Base-by-base conservation (phyloP, 2,888 invertebrate genomes). In the Euplagia quadripunctaria region DNA sequence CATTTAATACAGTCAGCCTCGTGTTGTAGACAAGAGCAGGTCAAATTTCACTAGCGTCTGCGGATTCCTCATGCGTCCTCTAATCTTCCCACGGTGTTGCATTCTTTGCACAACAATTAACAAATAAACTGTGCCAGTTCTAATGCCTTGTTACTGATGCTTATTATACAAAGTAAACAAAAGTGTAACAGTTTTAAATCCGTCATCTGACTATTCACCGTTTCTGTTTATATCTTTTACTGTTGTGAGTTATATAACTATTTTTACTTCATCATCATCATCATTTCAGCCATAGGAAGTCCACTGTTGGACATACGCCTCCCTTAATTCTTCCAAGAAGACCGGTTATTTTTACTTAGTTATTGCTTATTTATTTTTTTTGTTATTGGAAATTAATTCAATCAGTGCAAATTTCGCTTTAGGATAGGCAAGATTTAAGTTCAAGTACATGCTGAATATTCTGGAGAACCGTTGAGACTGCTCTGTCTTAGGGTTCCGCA, bases 51-150 rank as follows among this genome's bases (percentile, higher is more conserved):
- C 81, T 72, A 68, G 71, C 73, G 79, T 80, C 79, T 72, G 82
- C 74, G 72, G 76, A 88, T 89, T 86, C 87, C 79, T 81, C 76
- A 84, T 80, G 84, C 81, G 84, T 80, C 78, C 78, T 72, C 80
- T 81, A 73, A 83, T 83, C 70, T 89, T 89, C 89, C 85, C 89
- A 89, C 89, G 86, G 84, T 83, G 77, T 86, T 86, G 86, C 83
- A 84, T 83, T 87, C 82, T 86, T 85, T 83, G 77, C 85, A 75
- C 77, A 82, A 79, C 76, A 77, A 82, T 85, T 79, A 78, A 75
- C 70, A 70, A 79, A 82, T 71, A 80, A 80, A 84, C 49, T 77
- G 79, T 70, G 75, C 80, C 71, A 80, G 68, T 84, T 80, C 12
- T 61, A 71, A 73, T 51, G 69, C 71, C 64, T 68, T 73, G 77